Evolutionary conservation across 1,140 invertebrate species (phyloP), one percentile per base, ranked within the genome.

Genomic region (Palaemon carinicauda): DNA sequence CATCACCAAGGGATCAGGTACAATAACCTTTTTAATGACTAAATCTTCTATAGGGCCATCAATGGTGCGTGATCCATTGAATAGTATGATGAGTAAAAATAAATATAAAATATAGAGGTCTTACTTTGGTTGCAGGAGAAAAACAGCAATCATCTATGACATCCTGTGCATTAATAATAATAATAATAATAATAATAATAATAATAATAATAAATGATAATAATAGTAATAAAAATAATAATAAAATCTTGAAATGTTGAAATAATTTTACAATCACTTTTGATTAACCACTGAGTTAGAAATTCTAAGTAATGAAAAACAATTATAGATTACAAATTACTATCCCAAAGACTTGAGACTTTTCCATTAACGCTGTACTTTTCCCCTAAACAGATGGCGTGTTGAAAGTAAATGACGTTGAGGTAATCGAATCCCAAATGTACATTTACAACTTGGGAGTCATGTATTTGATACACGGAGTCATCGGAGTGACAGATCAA

Each of bases 1-100:
- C 53, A 65, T 88, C 50, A 52, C 80, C 17, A 91, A 92, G 31
- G 90, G 91, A 88, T 51, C 84, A 80, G 84, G 84, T 86, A 80
- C 0, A 24, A 15, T 78, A 1, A 27, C 27, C 7, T 21, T 17
- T 14, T 10, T 19, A 9, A 9, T 75, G 27, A 0, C 41, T 0
- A 41, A 7, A 21, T 19, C n/a, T 51, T 50, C 1, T 19, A 12
- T 15, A 14, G 31, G 1, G 21, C 33, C 50, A 14, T 12, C 15
- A 51, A 77, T 1, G 1, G 33, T 31, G n/a, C 9, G 7, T n/a
- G n/a, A n/a, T n/a, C n/a, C n/a, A n/a, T n/a, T n/a, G n/a, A n/a
- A n/a, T n/a, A n/a, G n/a, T n/a, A n/a, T n/a, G n/a, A n/a, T n/a
- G n/a, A n/a, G n/a, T n/a, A n/a, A n/a, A n/a, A n/a, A n/a, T n/a